A percentile compares a stretch with the other conserved stretches of the same genome.
Evolutionary conservation across 1,140 invertebrate species (phyloP).

Genomic region (Cheumatopsyche charites): DNA sequence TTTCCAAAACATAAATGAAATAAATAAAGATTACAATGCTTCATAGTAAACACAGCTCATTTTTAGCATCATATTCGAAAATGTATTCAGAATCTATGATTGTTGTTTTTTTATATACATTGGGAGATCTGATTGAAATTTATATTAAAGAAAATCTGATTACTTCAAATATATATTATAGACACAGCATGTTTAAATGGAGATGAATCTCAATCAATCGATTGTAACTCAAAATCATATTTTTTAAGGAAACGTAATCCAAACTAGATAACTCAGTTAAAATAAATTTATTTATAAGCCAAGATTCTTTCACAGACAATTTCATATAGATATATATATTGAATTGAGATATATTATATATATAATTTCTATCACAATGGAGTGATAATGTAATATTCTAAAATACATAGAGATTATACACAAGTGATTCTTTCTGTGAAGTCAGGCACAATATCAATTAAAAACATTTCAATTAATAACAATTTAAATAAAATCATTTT

Average conservation of each 20-base stretch:
- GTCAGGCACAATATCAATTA: constrained; percentile 12
- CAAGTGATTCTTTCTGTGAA: constrained; percentile 4
- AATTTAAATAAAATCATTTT: constrained; percentile 6
- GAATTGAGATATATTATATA: neutral
- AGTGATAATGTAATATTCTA: constrained; percentile 1
- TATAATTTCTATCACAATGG: constrained; percentile 1
- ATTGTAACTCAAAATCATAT: too few species aligned
- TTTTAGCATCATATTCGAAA: too few species aligned
- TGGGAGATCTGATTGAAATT: too few species aligned
- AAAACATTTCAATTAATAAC: constrained; percentile 6
- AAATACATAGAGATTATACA: neutral
- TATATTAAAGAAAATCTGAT: too few species aligned
- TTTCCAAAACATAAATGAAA: too few species aligned
- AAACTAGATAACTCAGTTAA: neutral
- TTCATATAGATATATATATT: neutral
- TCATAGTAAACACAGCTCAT: too few species aligned
- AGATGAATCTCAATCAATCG: too few species aligned
- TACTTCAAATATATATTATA: neutral
- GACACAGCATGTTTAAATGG: too few species aligned
- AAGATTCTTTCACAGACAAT: constrained; percentile 3
- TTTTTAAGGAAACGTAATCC: constrained; percentile 4
- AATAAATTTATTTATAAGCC: constrained; percentile 20
- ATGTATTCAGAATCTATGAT: too few species aligned
- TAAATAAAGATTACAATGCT: too few species aligned
- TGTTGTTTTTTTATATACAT: too few species aligned